Evolutionary conservation across 2,888 invertebrate genomes (phyloP), one percentile per base, ranked within the genome.

Genomic region (Apoderus coryli): DNA sequence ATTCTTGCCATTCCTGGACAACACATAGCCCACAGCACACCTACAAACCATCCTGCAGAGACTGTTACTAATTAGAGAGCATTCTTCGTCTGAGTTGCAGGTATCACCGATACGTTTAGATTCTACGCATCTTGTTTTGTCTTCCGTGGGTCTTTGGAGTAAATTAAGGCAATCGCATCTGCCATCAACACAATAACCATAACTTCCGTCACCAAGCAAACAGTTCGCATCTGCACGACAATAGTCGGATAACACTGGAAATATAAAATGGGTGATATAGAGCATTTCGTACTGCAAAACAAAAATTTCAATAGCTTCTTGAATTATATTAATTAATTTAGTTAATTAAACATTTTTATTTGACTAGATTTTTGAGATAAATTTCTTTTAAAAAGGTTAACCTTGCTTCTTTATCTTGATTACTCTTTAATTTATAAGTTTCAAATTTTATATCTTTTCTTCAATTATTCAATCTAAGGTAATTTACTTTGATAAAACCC

Each of bases 171-270:
- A 58, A 7, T 37, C 34, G 34, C 58, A 58, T 30, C 36, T 37
- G 5, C 56, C 54, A 29, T 43, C 42, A 0, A 42, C 38, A 32
- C 58, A 58, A 33, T 37, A 47, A 2, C 48, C 52, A 12, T 45
- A 48, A 9, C 39, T 40, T n/a, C 45, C 45, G 24, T 51, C 45
- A 22, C 39, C 42, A 19, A 54, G 31, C 10, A 47, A 34, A 33
- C 58, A 58, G 35, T 56, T 54, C 5, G 43, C 44, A 27, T 50
- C 42, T 2, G 38, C 38, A 14, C 37, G 32, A 30, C 58, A 58
- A 19, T 43, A 41, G 16, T 51, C 54, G 4, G 44, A 49, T 5
- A 55, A 35, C 22, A 42, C 56, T 56, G 31, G 25, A 47, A 41
- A 30, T 29, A 35, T n/a, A n/a, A n/a, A n/a, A n/a, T n/a, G n/a